Evolutionary conservation across 2,888 invertebrate genomes (phyloP).

Genomic region (Caenorhabditis sp.): DNA sequence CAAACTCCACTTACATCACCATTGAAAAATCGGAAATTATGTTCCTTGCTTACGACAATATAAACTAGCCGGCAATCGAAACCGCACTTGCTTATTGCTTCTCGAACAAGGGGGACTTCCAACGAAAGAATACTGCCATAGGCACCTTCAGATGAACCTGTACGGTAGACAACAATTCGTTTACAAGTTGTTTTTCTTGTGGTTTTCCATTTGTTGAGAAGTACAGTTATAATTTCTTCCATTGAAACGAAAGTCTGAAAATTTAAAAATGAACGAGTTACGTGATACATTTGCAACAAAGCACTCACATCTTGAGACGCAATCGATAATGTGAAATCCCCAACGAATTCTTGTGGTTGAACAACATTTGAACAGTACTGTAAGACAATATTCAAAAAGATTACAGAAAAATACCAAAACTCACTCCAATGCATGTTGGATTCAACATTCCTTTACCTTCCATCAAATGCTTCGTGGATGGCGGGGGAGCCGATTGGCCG

Average conservation of each 20-base stretch:
- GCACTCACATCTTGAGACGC: constrained; percentile 15
- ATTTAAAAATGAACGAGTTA: background rate
- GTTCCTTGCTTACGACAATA: constrained; percentile 59
- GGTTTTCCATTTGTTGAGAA: constrained; percentile 3
- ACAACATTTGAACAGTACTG: constrained; percentile 49
- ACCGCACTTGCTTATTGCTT: constrained; percentile 20
- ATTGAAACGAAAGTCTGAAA: constrained; percentile 14
- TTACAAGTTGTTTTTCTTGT: constrained; percentile 27
- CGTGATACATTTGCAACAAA: too few relatives aligned
- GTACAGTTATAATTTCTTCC: constrained; percentile 18
- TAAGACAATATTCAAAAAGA: background rate
- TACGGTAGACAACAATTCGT: constrained; percentile 54
- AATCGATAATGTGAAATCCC: constrained; percentile 39
- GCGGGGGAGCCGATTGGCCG: constrained; percentile 9
- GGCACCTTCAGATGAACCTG: constrained; percentile 53
- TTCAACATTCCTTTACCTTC: background rate
- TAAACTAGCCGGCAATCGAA: constrained; percentile 42
- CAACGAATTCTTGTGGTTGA: constrained; percentile 40
- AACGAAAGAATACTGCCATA: constrained; percentile 43
- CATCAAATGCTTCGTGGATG: background rate
- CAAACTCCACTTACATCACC: background rate
- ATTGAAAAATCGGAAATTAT: constrained; percentile 51
- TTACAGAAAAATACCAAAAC: background rate
- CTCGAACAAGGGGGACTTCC: constrained; percentile 56
- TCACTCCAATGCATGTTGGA: constrained; percentile 44